Evolutionary conservation across 2,888 invertebrate species (phyloP).

Genomic region (Antheraea assamensis): DNA sequence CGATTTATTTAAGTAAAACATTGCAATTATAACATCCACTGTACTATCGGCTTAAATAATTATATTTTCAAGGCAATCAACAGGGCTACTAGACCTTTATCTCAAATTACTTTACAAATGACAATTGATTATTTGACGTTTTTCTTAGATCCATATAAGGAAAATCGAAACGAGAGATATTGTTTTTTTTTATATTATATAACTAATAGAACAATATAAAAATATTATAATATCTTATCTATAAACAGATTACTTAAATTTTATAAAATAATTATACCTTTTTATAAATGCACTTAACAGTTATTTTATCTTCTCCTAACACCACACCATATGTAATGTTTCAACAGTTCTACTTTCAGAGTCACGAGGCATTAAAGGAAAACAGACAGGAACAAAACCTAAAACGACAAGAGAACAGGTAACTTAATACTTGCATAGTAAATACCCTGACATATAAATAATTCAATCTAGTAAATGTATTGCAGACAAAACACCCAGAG

Average conservation of each 20-base stretch:
- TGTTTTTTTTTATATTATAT: too few relatives aligned
- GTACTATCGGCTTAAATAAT: too few relatives aligned
- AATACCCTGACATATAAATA: slow-evolving; percentile 24
- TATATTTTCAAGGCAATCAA: too few relatives aligned
- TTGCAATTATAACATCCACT: too few relatives aligned
- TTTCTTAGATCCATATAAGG: too few relatives aligned
- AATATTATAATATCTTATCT: too few relatives aligned
- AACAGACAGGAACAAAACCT: slow-evolving; percentile 51
- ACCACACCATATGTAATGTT: slow-evolving; percentile 23
- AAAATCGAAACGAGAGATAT: neutral
- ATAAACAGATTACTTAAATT: too few relatives aligned
- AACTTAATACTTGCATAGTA: slow-evolving; percentile 35
- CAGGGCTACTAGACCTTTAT: too few relatives aligned
- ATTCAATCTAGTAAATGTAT: slow-evolving; percentile 35
- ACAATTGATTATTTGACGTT: too few relatives aligned
- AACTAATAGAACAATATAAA: too few relatives aligned
- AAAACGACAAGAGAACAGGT: slow-evolving; percentile 68
- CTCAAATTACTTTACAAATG: too few relatives aligned
- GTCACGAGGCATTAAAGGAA: slow-evolving; percentile 49
- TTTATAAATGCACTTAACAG: neutral
- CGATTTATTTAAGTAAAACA: too few relatives aligned
- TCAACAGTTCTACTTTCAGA: slow-evolving; percentile 57
- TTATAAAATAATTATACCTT: neutral
- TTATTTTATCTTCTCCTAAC: neutral
- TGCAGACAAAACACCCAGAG: slow-evolving; percentile 54